A percentile compares a stretch with the other conserved stretches of the same genome.
These are phyloP conservation scores for Apotomis turbidana DNA, from an alignment of 2,888 invertebrate genomes.

Conservation along the genomic window DNA sequence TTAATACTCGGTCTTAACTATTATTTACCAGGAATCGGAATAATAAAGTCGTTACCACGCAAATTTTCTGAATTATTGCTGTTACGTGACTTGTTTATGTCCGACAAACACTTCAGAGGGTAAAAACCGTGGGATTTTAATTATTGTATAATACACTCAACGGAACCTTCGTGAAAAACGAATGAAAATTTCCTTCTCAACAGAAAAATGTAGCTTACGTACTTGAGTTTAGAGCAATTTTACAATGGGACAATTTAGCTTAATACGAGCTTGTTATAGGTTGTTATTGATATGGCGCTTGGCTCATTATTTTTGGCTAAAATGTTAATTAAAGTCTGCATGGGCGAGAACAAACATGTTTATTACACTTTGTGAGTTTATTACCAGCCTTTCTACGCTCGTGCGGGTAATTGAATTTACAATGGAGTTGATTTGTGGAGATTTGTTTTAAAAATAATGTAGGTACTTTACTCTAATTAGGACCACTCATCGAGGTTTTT, in stretches of 20 bases:
- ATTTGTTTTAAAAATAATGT: not conserved
- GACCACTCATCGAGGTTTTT: no score
- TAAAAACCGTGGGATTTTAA: slow-evolving; percentile 22
- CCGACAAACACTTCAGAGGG: slow-evolving; percentile 1
- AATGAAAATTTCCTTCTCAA: no score
- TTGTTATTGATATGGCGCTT: slow-evolving; percentile 7
- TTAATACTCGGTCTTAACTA: not conserved
- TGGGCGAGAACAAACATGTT: slow-evolving; percentile 23
- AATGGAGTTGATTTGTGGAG: not conserved
- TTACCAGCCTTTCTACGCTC: not conserved
- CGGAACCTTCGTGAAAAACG: not conserved
- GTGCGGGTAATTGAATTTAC: slow-evolving; percentile 1
- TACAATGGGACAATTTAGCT: not conserved
- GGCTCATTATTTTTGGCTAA: slow-evolving; percentile 25
- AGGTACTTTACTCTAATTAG: no score
- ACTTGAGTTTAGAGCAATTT: slow-evolving; percentile 7
- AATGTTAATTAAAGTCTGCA: slow-evolving; percentile 21
- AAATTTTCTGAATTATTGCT: not conserved
- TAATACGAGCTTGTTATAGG: slow-evolving; percentile 4
- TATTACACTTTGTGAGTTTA: slow-evolving; percentile 19
- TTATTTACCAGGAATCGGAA: not conserved
- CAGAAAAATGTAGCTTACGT: not conserved
- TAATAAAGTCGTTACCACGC: not conserved
- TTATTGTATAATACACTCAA: slow-evolving; percentile 3
- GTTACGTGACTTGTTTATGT: slow-evolving; percentile 22